phyloP scores from a whole-genome alignment of 1,140 invertebrate genomes.

The Formica selysi region DNA sequence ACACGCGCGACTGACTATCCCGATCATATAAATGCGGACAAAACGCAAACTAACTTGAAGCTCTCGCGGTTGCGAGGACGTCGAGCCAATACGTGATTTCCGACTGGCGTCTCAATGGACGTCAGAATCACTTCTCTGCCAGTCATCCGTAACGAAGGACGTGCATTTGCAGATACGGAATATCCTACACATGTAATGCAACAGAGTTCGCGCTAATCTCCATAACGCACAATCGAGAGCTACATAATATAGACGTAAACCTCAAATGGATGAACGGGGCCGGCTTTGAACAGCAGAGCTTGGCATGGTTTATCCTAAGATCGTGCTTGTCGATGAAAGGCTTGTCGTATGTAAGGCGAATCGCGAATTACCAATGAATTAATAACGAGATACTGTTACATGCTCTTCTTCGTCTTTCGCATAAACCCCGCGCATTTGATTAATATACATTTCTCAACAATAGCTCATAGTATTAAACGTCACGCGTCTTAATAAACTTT shows the following conservation, averaged over 20 bases:
- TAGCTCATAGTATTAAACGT: background rate
- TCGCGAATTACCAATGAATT: constrained; percentile 15
- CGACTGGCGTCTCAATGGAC: constrained; percentile 65
- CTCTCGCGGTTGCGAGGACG: constrained; percentile 43
- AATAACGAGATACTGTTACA: constrained; percentile 44
- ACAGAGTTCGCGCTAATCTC: constrained; percentile 63
- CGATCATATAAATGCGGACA: constrained; percentile 64
- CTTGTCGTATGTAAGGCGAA: constrained; percentile 44
- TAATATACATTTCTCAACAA: background rate
- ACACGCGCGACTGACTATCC: constrained; percentile 56
- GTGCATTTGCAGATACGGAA: constrained; percentile 59
- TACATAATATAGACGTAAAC: constrained; percentile 52
- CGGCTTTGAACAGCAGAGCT: constrained; percentile 44
- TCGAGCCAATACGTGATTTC: constrained; percentile 59
- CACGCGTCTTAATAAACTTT: constrained; percentile 1
- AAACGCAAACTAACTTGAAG: constrained; percentile 64
- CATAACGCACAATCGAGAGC: constrained; percentile 48
- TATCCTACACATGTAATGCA: constrained; percentile 49
- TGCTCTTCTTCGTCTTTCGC: background rate
- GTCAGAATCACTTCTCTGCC: constrained; percentile 68
- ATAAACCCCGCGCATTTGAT: background rate
- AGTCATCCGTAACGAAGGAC: constrained; percentile 65
- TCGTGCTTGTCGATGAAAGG: constrained; percentile 56
- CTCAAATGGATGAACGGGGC: constrained; percentile 50
- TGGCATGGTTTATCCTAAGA: constrained; percentile 55